Percentiles rank a stretch among this genome's conserved stretches.
Evolutionary conservation across 1,140 invertebrate species (phyloP).

Genomic region (Trichonephila clavipes): DNA sequence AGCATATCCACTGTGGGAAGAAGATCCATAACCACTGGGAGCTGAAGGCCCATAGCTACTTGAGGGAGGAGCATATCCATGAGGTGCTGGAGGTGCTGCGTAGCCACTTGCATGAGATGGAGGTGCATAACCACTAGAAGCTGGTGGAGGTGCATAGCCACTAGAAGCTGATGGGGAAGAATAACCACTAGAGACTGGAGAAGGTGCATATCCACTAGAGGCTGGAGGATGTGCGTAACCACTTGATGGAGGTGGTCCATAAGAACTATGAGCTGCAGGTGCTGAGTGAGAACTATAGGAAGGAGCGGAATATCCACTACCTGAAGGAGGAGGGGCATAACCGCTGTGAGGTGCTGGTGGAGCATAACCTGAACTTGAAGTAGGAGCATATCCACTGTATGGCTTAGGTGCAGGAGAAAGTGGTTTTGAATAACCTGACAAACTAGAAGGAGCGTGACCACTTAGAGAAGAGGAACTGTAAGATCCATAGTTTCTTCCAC

Average conservation of each 20-base stretch:
- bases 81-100: neutral
- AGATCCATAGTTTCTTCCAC: constrained; percentile 47
- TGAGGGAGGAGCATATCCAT: constrained; percentile 39
- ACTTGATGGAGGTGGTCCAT: neutral
- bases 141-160: neutral
- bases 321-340: constrained; percentile 32
- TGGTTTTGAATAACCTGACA: constrained; percentile 62
- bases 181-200: neutral
- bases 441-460: constrained; percentile 5
- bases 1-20: constrained; percentile 8
- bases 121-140: neutral
- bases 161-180: constrained; percentile 16
- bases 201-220: constrained; percentile 19
- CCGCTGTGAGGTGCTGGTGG: constrained; percentile 25
- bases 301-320: constrained; percentile 20
- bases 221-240: constrained; percentile 44
- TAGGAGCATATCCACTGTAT: constrained; percentile 19
- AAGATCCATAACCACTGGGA: constrained; percentile 47
- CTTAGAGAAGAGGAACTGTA: constrained; percentile 25
- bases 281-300: constrained; percentile 37
- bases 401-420: constrained; percentile 7
- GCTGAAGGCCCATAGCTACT: neutral
- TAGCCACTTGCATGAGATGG: neutral
- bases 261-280: neutral
- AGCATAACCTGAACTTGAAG: neutral